A percentile compares a stretch with the other conserved stretches of the same genome.
These are phyloP conservation scores for Athalia cordata DNA, from an alignment of 2,888 invertebrate species.

Conservation along the genomic window DNA sequence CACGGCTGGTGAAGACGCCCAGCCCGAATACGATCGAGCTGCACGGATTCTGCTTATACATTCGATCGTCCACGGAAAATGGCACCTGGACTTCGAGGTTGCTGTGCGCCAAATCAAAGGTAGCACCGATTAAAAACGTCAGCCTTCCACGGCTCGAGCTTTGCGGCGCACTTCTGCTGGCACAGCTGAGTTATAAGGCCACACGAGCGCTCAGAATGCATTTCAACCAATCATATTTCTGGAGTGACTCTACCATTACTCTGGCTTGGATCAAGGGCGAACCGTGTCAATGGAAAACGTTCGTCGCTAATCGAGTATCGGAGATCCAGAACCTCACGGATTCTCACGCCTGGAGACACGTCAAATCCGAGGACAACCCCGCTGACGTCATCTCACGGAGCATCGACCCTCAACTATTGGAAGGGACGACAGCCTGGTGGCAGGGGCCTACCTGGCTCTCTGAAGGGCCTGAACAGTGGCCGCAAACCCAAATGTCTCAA, in stretches of 20 bases:
- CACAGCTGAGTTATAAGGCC: background rate
- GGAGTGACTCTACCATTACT: conserved; percentile 26
- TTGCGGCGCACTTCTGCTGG: conserved; percentile 47
- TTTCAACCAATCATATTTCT: background rate
- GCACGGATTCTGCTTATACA: conserved; percentile 51
- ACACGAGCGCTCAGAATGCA: conserved; percentile 18
- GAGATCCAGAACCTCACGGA: background rate
- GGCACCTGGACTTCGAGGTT: conserved; percentile 13
- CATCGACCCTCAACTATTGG: conserved; percentile 5
- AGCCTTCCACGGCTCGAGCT: conserved; percentile 49
- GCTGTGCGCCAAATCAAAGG: conserved; percentile 48
- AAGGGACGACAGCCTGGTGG: conserved; percentile 50
- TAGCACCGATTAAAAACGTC: conserved; percentile 48
- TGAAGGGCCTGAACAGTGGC: conserved; percentile 34
- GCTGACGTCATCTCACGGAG: conserved; percentile 12
- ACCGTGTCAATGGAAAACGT: conserved; percentile 27
- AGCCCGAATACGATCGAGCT: conserved; percentile 32
- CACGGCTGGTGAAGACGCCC: background rate
- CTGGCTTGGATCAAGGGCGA: conserved; percentile 34
- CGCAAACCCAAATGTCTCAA: conserved; percentile 10
- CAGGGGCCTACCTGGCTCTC: conserved; percentile 53
- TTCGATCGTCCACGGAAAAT: conserved; percentile 14
- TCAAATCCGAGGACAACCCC: conserved; percentile 23
- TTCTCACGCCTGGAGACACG: conserved; percentile 8
- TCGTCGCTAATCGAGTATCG: conserved; percentile 29